Percentiles rank a stretch among this genome's conserved stretches.
Conservation (phyloP, 2,888 invertebrate genomes). For the Craniophora ligustri region DNA sequence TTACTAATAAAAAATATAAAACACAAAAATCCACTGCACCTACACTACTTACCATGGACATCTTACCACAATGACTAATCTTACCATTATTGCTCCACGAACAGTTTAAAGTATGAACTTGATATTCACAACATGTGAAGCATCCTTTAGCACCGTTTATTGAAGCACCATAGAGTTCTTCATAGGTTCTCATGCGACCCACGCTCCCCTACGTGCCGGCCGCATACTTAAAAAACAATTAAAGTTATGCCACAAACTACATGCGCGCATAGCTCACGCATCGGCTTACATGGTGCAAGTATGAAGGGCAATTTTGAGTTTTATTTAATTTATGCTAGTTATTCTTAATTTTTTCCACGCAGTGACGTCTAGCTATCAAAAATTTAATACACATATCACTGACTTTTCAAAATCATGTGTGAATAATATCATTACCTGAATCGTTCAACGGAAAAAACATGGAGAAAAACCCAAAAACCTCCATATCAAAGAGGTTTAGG, state of each 20-base stretch:
- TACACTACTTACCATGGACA: too few species aligned
- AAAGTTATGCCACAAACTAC: conserved; percentile 77
- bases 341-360: too few species aligned
- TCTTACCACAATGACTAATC: conserved; percentile 11
- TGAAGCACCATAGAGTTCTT: conserved; percentile 45
- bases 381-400: too few species aligned
- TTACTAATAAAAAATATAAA: too few species aligned
- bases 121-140: conserved; percentile 50
- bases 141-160: conserved; percentile 59
- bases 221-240: conserved; percentile 83
- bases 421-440: too few species aligned
- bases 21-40: too few species aligned
- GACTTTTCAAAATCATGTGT: too few species aligned
- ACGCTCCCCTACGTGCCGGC: conserved; percentile 50
- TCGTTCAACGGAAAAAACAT: too few species aligned
- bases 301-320: neutral
- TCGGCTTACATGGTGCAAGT: conserved; percentile 64
- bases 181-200: conserved; percentile 57
- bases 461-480: too few species aligned
- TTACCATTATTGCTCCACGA: conserved; percentile 1
- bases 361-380: too few species aligned
- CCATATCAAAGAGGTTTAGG: too few species aligned
- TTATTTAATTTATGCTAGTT: too few species aligned
- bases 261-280: conserved; percentile 22
- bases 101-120: conserved; percentile 8